A percentile compares a stretch with the other conserved stretches of the same genome.
Evolutionary conservation across 2,888 invertebrate species (phyloP).

Genomic region (Oligia fasciuncula): DNA sequence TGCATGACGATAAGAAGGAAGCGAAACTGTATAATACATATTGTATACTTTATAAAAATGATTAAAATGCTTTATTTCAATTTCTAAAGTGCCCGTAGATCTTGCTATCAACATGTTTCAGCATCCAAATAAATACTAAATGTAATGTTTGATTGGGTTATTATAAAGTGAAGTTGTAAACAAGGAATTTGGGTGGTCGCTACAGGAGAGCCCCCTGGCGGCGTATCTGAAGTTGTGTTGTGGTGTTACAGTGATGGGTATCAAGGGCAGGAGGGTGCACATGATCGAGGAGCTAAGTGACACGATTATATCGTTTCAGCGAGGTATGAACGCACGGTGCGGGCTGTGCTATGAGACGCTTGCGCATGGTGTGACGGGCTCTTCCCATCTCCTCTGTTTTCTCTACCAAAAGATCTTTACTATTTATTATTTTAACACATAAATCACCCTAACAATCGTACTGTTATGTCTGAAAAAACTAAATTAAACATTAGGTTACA

Average conservation of each 20-base stretch:
- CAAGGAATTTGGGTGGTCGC: constrained; percentile 39
- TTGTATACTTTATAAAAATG: not conserved
- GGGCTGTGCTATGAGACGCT: constrained; percentile 74
- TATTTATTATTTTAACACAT: constrained; percentile 58
- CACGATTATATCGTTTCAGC: constrained; percentile 99
- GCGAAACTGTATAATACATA: constrained; percentile 52
- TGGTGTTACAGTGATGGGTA: constrained; percentile 98
- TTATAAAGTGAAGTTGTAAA: constrained; percentile 41
- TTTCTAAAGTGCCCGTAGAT: constrained; percentile 37
- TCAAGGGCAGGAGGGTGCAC: constrained; percentile 99
- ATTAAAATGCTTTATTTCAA: constrained; percentile 38
- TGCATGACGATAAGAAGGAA: constrained; percentile 72
- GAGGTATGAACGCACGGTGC: constrained; percentile 94
- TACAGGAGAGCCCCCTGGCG: constrained; percentile 52
- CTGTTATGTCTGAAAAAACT: constrained; percentile 27
- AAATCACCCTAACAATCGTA: constrained; percentile 41
- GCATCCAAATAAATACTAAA: constrained; percentile 15
- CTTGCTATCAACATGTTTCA: constrained; percentile 49
- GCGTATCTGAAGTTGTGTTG: constrained; percentile 81
- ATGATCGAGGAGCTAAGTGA: constrained; percentile 99
- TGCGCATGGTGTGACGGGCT: constrained; percentile 86
- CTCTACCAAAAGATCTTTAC: constrained; percentile 54
- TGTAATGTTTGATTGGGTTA: constrained; percentile 24
- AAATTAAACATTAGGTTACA: constrained; percentile 15
- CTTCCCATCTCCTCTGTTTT: constrained; percentile 68